These are phyloP conservation scores for Myodes glareolus DNA, from an alignment of 2,113 vertebrate genomes.

Conservation along the genomic window DNA sequence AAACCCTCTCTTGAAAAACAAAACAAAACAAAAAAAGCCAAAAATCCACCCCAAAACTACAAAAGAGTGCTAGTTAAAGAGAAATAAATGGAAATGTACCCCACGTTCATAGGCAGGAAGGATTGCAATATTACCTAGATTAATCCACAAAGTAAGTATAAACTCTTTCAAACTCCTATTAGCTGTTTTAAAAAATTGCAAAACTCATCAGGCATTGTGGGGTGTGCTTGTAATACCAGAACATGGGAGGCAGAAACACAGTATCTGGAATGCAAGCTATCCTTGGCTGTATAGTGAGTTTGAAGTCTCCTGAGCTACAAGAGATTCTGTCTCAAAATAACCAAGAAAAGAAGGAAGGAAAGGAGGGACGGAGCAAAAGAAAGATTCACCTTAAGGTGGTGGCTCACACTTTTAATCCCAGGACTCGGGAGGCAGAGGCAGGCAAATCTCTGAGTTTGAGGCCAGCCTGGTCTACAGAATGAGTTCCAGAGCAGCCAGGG, in stretches of 20 bases:
- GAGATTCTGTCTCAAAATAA: background rate
- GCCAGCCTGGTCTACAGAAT: background rate
- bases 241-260: background rate
- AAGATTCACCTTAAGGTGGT: background rate
- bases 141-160: background rate
- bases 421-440: background rate
- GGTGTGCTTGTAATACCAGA: background rate
- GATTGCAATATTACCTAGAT: too few species aligned
- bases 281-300: background rate
- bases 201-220: background rate
- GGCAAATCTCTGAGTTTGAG: background rate
- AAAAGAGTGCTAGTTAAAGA: background rate
- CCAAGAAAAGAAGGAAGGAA: background rate
- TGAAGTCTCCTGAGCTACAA: background rate
- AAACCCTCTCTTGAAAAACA: too few species aligned
- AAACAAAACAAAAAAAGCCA: too few species aligned
- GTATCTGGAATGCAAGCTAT: background rate
- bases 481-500: background rate
- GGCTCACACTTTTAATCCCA: background rate
- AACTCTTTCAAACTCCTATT: background rate
- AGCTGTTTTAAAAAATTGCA: background rate
- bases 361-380: background rate
- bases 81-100: background rate
- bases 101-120: background rate
- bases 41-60: background rate